These are phyloP conservation scores for Motacilla tschutschensis DNA, from an alignment of 2,113 vertebrate genomes.

Conservation along the genomic window DNA sequence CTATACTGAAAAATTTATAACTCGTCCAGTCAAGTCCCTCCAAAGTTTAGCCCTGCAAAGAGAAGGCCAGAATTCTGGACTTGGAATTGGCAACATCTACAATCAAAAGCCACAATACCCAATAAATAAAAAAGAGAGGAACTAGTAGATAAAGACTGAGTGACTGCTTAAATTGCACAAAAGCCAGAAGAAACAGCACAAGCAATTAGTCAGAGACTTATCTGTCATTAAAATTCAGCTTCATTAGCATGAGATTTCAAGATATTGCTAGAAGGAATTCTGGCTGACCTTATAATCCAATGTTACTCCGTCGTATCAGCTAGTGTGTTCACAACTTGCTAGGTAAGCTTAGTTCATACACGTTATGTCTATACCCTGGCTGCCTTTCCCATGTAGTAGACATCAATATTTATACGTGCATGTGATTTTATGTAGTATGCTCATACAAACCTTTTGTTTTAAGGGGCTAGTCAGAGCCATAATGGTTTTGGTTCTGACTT, in stretches of 20 bases:
- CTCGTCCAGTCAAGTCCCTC: background rate
- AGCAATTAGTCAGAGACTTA: background rate
- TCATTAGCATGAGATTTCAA: background rate
- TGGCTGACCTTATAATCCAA: background rate
- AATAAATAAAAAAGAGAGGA: background rate
- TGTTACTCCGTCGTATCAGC: background rate
- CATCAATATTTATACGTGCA: fast-evolving
- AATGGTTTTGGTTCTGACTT: background rate
- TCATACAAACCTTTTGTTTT: background rate
- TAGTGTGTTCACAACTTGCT: background rate
- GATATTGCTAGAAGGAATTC: background rate
- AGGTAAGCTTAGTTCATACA: background rate
- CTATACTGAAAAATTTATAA: background rate
- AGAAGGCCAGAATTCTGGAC: background rate
- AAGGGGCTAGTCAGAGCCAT: background rate
- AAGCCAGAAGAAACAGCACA: background rate
- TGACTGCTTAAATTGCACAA: background rate
- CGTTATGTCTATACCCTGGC: background rate
- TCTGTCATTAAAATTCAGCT: background rate
- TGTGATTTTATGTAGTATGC: background rate
- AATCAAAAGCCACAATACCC: background rate
- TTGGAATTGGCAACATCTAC: background rate
- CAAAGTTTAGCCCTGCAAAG: background rate
- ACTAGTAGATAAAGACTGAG: background rate
- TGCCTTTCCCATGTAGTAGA: background rate